phyloP scores from a whole-genome alignment of 1,140 invertebrate genomes.

The Pseudomyrmex cubaensis region DNA sequence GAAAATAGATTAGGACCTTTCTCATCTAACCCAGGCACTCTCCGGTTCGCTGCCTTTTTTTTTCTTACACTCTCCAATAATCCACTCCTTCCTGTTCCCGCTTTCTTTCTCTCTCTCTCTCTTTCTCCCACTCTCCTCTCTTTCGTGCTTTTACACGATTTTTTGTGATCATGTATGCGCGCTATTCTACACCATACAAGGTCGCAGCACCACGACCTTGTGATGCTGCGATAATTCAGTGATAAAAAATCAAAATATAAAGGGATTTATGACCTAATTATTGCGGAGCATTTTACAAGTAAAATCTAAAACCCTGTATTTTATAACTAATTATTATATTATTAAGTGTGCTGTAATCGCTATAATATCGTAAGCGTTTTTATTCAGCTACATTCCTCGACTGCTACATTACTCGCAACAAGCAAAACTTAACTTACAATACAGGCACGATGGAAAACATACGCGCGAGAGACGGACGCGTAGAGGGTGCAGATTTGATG shows the following conservation, averaged over 20 bases:
- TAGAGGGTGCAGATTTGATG: conserved; percentile 58
- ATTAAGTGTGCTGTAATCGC: neutral
- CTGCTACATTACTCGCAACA: neutral
- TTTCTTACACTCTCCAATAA: conserved; percentile 43
- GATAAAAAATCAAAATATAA: conserved; percentile 6
- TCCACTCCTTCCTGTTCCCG: neutral
- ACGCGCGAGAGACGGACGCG: neutral
- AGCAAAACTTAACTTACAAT: conserved; percentile 28
- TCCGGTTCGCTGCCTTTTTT: conserved; percentile 27
- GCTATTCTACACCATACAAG: conserved; percentile 78
- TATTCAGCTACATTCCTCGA: neutral
- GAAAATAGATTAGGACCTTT: conserved; percentile 82
- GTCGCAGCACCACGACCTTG: neutral
- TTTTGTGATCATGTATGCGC: conserved; percentile 47
- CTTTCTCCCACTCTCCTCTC: conserved; percentile 9
- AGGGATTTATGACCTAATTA: neutral
- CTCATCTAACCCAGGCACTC: conserved; percentile 78
- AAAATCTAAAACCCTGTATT: too few relatives aligned
- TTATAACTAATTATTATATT: neutral
- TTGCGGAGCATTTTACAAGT: neutral
- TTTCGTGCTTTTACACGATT: conserved; percentile 12
- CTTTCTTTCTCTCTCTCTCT: neutral
- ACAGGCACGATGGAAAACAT: conserved; percentile 42
- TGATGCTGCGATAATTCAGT: too few relatives aligned
- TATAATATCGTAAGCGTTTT: neutral